A percentile compares a stretch with the other conserved stretches of the same genome.
These are phyloP conservation scores for Zosterops hypoxanthus DNA, from an alignment of 2,113 vertebrate species.

Conservation along the genomic window DNA sequence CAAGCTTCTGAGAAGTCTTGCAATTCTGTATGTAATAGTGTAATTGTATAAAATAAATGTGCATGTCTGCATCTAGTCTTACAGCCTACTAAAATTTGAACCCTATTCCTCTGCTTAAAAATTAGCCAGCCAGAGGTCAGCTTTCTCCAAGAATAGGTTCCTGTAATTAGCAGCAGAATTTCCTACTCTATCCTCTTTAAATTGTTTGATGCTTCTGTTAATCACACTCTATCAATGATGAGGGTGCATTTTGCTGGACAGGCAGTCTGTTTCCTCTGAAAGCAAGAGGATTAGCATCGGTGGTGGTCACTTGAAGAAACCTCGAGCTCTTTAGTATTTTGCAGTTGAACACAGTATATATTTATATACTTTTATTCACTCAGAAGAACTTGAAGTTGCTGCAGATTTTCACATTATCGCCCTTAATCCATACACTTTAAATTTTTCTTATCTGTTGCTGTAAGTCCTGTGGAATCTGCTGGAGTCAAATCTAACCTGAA, in stretches of 20 bases:
- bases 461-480: background rate
- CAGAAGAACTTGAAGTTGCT: background rate
- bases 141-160: background rate
- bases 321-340: background rate
- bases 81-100: background rate
- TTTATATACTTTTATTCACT: background rate
- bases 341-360: background rate
- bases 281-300: background rate
- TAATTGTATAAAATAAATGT: background rate
- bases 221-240: background rate
- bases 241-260: background rate
- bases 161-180: background rate
- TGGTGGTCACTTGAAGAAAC: background rate
- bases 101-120: background rate
- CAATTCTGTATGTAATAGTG: background rate
- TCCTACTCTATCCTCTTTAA: background rate
- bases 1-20: background rate
- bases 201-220: background rate
- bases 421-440: background rate
- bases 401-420: background rate
- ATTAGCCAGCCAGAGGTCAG: background rate
- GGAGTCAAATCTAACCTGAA: background rate
- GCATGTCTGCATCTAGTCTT: background rate
- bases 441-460: background rate
- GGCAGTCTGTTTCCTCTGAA: background rate